Evolutionary conservation across 2,113 vertebrate genomes (phyloP), one percentile per base, ranked within the genome.

Genomic region (Pungitius pungitius): DNA sequence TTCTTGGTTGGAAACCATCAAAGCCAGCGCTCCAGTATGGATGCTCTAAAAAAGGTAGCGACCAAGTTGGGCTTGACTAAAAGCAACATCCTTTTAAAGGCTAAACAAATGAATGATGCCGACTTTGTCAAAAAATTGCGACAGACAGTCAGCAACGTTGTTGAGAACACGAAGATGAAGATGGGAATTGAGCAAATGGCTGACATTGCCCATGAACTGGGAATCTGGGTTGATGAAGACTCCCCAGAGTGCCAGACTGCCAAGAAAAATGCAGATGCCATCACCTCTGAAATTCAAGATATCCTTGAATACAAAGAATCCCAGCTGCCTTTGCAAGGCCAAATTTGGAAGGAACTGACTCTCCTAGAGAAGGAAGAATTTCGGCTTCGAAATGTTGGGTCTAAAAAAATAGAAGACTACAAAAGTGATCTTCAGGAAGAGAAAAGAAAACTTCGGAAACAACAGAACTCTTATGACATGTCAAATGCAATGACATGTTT

Each of bases 221-320:
- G 83, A 37, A 90, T 93, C 12, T 15, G 1, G 14, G 87, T 92
- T 43, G 93, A 94, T 85, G 92, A 93, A 76, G 78, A 91, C 0
- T 9, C 11, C 5, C 0, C 27, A 9, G 82, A 87, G 17, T 91
- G 90, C 24, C 80, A 88, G 66, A 62, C 2, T 15, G 89, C 87
- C 27, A 91, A 88, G 58, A 0, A 14, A 45, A 89, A 87, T 33
- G 89, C 90, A 52, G 14, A 86, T 8, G 17, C 14, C 4, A 88
- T 93, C 8, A 90, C 66, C 10, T 35, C 0, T 51, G 4, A 67
- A 6, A 91, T 90, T 56, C 0, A 69, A 43, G 58, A 89, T 26
- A 87, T 55, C 20, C 4, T 45, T 15, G 3, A 77, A n/a, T 93
- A 83, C 69, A 93, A 93, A 80, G 27, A 89, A 43, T 6, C 6